Percentiles rank a stretch among this genome's conserved stretches.
phyloP scores from a whole-genome alignment of 2,113 vertebrate genomes.

The Rhea pennata region DNA sequence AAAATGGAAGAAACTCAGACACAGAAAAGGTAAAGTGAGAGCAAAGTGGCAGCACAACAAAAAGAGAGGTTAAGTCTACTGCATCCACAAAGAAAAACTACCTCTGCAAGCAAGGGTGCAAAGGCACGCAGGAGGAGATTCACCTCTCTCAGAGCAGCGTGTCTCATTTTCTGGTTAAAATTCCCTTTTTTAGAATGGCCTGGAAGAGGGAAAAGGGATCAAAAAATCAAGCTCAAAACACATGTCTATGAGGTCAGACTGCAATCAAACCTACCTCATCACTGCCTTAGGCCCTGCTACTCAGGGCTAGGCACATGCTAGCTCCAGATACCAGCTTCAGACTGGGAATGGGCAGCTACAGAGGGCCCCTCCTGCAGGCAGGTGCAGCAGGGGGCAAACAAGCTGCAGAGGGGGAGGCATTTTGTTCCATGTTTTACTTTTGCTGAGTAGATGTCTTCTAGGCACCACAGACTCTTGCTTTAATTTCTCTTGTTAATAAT shows the following conservation, averaged over 20 bases:
- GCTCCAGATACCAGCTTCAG: too few species aligned
- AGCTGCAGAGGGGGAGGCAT: background rate
- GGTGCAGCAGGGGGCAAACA: background rate
- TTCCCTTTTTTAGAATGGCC: background rate
- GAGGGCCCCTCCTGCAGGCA: background rate
- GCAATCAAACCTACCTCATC: background rate
- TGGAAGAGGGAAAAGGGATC: background rate
- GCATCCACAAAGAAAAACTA: background rate
- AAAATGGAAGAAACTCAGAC: background rate
- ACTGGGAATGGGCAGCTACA: background rate
- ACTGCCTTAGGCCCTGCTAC: background rate
- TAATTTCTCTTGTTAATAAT: constrained; percentile 26
- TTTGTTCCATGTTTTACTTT: background rate
- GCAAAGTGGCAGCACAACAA: background rate
- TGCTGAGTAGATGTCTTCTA: constrained; percentile 28
- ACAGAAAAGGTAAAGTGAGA: background rate
- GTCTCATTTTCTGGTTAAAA: background rate
- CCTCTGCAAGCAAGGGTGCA: background rate
- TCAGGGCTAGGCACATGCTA: rapidly evolving
- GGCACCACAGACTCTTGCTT: background rate
- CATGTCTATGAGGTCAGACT: background rate
- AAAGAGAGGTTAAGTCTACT: background rate
- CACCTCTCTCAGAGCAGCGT: rapidly evolving
- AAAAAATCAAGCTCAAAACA: background rate
- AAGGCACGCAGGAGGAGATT: background rate